phyloP scores from a whole-genome alignment of 1,140 invertebrate species.

The Drosophila neocordata region DNA sequence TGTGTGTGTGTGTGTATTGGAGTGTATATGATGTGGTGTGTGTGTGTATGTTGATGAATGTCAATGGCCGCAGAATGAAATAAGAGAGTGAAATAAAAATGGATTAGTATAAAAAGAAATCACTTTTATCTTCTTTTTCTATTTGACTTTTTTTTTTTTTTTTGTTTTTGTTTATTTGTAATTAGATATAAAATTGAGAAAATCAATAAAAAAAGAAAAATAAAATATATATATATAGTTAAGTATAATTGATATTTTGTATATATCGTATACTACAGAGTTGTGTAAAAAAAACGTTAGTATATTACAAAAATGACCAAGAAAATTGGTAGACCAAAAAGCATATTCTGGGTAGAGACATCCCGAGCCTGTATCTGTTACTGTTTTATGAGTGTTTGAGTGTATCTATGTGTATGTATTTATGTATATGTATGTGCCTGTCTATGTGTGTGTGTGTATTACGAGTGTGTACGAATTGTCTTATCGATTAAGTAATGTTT shows the following conservation, averaged over 20 bases:
- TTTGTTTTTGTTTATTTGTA: constrained; percentile 41
- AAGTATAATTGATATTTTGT: constrained; percentile 24
- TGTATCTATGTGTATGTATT: constrained; percentile 35
- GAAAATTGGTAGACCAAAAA: constrained; percentile 14
- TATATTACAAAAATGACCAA: constrained; percentile 18
- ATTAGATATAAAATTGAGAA: constrained; percentile 43
- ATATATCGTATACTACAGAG: not conserved
- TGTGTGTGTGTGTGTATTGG: constrained; percentile 22
- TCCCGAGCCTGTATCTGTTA: constrained; percentile 37
- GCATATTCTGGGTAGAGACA: constrained; percentile 39
- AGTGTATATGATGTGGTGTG: constrained; percentile 10
- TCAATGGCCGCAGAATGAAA: constrained; percentile 66
- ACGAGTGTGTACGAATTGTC: not conserved
- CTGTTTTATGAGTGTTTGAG: constrained; percentile 38
- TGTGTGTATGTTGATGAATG: constrained; percentile 43
- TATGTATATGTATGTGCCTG: constrained; percentile 5
- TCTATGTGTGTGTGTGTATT: constrained; percentile 23
- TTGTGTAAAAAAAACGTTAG: not conserved
- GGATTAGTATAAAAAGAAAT: constrained; percentile 64
- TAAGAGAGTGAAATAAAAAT: constrained; percentile 74
- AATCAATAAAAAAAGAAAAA: constrained; percentile 47
- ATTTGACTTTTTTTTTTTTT: constrained; percentile 36
- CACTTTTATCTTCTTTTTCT: constrained; percentile 42
- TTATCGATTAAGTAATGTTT: constrained; percentile 4
- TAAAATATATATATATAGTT: constrained; percentile 11